These are phyloP conservation scores for Euplagia quadripunctaria DNA, from an alignment of 2,888 invertebrate genomes.

Conservation along the genomic window DNA sequence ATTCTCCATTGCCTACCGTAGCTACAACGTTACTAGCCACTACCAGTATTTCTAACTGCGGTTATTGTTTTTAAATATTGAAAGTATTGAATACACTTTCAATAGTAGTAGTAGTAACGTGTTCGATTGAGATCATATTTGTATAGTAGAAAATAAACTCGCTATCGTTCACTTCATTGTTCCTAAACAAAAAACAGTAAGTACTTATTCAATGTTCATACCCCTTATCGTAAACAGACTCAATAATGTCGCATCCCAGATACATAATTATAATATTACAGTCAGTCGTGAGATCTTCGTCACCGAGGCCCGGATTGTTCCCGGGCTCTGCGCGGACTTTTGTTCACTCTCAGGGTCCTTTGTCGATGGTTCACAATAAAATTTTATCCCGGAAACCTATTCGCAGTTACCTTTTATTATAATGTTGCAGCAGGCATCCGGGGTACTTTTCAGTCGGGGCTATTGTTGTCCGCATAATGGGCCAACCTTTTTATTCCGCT, in stretches of 20 bases:
- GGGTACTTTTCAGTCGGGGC: constrained; percentile 76
- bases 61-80: too few species aligned
- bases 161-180: background rate
- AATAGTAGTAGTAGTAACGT: background rate
- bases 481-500: constrained; percentile 81
- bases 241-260: constrained; percentile 28
- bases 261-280: constrained; percentile 52
- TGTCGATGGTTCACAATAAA: constrained; percentile 84
- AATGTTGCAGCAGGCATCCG: constrained; percentile 82
- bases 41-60: too few species aligned
- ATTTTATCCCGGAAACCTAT: constrained; percentile 84
- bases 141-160: background rate
- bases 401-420: constrained; percentile 86
- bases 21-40: too few species aligned
- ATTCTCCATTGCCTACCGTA: too few species aligned
- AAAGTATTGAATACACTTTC: too few species aligned
- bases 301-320: constrained; percentile 58
- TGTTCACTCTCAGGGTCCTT: constrained; percentile 64
- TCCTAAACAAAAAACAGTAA: background rate
- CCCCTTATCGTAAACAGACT: constrained; percentile 24
- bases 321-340: constrained; percentile 57
- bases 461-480: constrained; percentile 80
- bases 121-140: background rate
- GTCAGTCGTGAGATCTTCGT: constrained; percentile 53
- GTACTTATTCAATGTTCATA: constrained; percentile 3